These are phyloP conservation scores for Halesus radiatus DNA, from an alignment of 1,140 invertebrate species.

Conservation along the genomic window DNA sequence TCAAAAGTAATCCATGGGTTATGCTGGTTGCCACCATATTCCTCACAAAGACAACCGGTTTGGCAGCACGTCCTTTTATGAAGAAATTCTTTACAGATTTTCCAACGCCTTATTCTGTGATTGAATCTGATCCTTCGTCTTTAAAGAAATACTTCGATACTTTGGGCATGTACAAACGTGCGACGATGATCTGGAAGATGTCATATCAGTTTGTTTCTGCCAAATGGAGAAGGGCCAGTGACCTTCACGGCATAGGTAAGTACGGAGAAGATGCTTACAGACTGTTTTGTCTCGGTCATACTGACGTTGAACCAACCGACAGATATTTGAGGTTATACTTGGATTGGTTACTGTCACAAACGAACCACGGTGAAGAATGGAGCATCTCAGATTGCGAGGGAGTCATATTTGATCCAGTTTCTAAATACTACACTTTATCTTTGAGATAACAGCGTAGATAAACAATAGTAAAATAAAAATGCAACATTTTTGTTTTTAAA, in stretches of 20 bases:
- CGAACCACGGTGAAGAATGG: conserved; percentile 64
- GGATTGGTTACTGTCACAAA: conserved; percentile 67
- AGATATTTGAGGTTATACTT: conserved; percentile 71
- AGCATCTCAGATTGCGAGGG: conserved; percentile 63
- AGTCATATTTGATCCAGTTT: conserved; percentile 64
- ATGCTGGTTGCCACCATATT: conserved; percentile 72
- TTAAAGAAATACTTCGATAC: conserved; percentile 69
- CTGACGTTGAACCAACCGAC: conserved; percentile 69
- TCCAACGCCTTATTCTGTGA: conserved; percentile 66
- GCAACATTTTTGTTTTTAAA: background rate
- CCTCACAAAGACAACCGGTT: conserved; percentile 70
- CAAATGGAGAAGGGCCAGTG: conserved; percentile 70
- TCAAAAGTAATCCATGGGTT: conserved; percentile 70
- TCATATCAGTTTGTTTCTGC: conserved; percentile 70
- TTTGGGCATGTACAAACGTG: conserved; percentile 67
- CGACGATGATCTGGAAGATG: conserved; percentile 70
- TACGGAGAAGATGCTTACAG: conserved; percentile 73
- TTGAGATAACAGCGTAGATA: conserved; percentile 54
- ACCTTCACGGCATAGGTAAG: conserved; percentile 70
- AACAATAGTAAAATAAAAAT: background rate
- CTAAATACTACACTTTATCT: conserved; percentile 66
- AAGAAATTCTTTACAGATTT: conserved; percentile 68
- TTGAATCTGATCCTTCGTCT: conserved; percentile 61
- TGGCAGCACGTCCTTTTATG: conserved; percentile 66
- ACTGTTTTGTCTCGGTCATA: conserved; percentile 71